phyloP scores from a whole-genome alignment of 2,888 invertebrate species.

The Hyalella azteca region DNA sequence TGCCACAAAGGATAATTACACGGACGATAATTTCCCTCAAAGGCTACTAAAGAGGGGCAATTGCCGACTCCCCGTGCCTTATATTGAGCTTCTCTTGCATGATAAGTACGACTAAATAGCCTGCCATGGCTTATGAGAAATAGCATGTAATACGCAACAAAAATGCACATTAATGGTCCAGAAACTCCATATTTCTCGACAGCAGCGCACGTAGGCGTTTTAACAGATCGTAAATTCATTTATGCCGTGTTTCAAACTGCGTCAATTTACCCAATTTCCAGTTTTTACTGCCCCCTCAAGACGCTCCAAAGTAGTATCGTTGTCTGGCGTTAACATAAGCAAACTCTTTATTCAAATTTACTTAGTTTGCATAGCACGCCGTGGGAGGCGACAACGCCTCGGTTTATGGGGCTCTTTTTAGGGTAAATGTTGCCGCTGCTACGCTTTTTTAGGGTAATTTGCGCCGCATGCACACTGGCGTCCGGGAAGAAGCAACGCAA shows the following conservation, averaged over 20 bases:
- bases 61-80: no score
- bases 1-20: no score
- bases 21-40: no score
- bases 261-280: not conserved
- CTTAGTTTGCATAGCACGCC: conserved; percentile 5
- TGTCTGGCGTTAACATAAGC: not conserved
- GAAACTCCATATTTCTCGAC: not conserved
- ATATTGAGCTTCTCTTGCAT: no score
- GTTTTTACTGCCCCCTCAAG: not conserved
- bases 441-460: conserved; percentile 28
- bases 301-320: not conserved
- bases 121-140: no score
- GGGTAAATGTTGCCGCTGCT: conserved; percentile 26
- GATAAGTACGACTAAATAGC: no score
- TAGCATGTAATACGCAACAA: no score
- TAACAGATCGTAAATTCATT: not conserved
- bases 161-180: not conserved
- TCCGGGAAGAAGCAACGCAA: no score
- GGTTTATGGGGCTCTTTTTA: conserved; percentile 10
- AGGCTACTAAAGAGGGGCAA: no score
- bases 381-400: not conserved
- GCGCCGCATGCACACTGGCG: not conserved
- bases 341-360: conserved; percentile 24
- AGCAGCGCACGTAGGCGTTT: not conserved
- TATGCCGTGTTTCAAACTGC: not conserved